phyloP scores from a whole-genome alignment of 2,797 vertebrate species.

The Darevskia nairensis region DNA sequence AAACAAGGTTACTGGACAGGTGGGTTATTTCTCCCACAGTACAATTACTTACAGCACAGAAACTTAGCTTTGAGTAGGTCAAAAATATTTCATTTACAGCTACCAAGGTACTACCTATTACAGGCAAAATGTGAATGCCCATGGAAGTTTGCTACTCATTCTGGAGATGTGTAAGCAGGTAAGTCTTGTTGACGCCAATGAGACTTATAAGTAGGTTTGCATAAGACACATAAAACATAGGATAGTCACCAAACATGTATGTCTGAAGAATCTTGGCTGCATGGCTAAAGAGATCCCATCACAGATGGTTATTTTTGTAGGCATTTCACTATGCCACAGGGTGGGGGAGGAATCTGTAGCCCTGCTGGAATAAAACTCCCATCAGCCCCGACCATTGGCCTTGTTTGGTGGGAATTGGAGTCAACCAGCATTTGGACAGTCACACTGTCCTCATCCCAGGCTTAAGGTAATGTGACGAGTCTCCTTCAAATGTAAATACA shows the following conservation, averaged over 20 bases:
- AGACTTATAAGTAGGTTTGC: background rate
- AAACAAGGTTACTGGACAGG: background rate
- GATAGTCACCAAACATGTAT: background rate
- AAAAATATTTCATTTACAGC: background rate
- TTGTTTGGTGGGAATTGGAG: too few relatives aligned
- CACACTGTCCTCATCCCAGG: too few relatives aligned
- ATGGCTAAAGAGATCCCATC: background rate
- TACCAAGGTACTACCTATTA: background rate
- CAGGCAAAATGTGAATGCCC: background rate
- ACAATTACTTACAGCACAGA: background rate
- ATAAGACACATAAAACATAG: background rate
- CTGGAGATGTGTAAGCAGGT: background rate
- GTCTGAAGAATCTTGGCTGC: background rate
- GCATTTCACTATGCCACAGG: background rate
- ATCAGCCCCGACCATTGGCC: too few relatives aligned
- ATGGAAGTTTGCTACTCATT: background rate
- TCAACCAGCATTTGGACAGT: too few relatives aligned
- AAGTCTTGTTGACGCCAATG: too few relatives aligned
- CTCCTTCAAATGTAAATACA: background rate
- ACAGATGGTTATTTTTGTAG: background rate
- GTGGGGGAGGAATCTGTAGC: too few relatives aligned
- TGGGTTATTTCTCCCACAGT: background rate
- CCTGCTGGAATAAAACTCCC: too few relatives aligned
- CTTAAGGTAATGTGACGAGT: background rate
- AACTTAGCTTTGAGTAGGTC: too few relatives aligned